These are phyloP conservation scores for Elephas maximus DNA, from an alignment of 2,113 vertebrate species.

Conservation along the genomic window DNA sequence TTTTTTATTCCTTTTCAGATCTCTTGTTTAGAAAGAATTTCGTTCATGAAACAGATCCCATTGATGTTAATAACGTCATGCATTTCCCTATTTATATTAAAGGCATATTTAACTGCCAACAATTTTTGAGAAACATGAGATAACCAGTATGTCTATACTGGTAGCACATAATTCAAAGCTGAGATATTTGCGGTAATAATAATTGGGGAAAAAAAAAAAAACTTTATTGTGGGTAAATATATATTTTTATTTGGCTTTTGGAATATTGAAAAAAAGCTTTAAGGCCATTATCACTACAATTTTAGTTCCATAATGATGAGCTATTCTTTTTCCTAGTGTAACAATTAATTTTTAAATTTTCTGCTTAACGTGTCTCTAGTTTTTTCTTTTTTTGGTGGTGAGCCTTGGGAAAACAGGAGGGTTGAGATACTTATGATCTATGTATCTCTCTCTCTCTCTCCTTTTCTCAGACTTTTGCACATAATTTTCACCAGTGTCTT, in stretches of 20 bases:
- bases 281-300: conserved; percentile 22
- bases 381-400: background rate
- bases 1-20: background rate
- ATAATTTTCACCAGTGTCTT: background rate
- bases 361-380: background rate
- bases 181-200: background rate
- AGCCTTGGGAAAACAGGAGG: conserved; percentile 25
- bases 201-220: background rate
- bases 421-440: background rate
- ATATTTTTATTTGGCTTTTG: conserved; percentile 40
- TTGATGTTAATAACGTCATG: background rate
- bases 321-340: background rate
- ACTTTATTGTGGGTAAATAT: conserved; percentile 11
- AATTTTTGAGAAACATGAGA: background rate
- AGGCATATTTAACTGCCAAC: background rate
- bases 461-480: background rate
- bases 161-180: conserved; percentile 57
- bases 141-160: background rate
- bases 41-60: conserved; percentile 7
- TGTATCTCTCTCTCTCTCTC: background rate
- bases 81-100: conserved; percentile 33
- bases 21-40: conserved; percentile 43
- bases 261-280: conserved; percentile 43
- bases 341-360: conserved; percentile 30
- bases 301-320: background rate